A percentile compares a stretch with the other conserved stretches of the same genome.
phyloP scores from a whole-genome alignment of 2,888 invertebrate species.

The Aethes cnicana region DNA sequence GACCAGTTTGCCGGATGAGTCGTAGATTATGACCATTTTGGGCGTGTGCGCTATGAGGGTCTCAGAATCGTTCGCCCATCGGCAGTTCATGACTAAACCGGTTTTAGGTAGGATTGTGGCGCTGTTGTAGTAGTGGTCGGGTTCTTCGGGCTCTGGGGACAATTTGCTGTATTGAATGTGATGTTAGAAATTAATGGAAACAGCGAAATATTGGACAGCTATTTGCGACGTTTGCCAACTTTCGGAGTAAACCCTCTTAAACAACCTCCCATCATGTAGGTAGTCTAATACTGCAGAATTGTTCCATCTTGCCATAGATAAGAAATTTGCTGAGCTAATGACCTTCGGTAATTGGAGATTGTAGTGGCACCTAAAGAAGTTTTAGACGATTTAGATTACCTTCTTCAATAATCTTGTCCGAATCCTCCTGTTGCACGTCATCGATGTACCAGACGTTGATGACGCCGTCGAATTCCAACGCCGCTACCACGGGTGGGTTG shows the following conservation, averaged over 20 bases:
- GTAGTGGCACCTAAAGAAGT: no score
- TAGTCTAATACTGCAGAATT: no score
- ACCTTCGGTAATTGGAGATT: no score
- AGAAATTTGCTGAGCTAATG: no score
- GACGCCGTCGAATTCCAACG: constrained; percentile 80
- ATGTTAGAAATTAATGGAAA: no score
- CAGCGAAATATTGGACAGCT: no score
- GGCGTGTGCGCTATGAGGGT: constrained; percentile 64
- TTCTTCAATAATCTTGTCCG: constrained; percentile 64
- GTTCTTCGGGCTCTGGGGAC: constrained; percentile 61
- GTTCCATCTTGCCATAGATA: no score
- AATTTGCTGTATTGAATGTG: no score
- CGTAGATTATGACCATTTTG: constrained; percentile 62
- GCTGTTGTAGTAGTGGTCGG: constrained; percentile 55
- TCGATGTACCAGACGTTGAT: constrained; percentile 84
- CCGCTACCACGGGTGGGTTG: constrained; percentile 80
- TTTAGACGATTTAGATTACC: constrained; percentile 53
- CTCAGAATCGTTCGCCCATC: constrained; percentile 65
- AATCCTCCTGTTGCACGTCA: constrained; percentile 52
- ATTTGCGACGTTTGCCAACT: no score
- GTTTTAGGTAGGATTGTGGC: constrained; percentile 55
- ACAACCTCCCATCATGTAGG: no score
- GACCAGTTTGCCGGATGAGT: constrained; percentile 50
- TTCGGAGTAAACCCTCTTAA: no score
- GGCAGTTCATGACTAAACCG: constrained; percentile 61